A percentile compares a stretch with the other conserved stretches of the same genome.
phyloP scores from a whole-genome alignment of 2,797 vertebrate genomes.

The Acropternis orthonyx region DNA sequence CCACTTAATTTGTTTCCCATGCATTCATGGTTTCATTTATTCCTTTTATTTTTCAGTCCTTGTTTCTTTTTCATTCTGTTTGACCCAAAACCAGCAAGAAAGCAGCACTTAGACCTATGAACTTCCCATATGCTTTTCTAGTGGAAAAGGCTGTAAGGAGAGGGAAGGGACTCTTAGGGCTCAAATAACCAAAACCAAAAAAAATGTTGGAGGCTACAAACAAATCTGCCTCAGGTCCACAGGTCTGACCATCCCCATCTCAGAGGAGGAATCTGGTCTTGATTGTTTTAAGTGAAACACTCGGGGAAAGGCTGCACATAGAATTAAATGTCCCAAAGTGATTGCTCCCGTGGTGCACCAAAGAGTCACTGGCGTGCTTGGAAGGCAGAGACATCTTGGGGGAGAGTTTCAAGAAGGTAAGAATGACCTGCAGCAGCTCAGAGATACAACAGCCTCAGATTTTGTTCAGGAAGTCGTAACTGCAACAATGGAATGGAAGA shows the following conservation, averaged over 20 bases:
- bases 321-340: neutral
- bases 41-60: conserved; percentile 46
- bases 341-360: neutral
- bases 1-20: conserved; percentile 64
- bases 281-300: neutral
- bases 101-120: conserved; percentile 34
- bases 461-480: neutral
- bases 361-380: neutral
- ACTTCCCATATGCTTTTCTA: conserved; percentile 11
- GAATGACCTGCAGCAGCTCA: neutral
- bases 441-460: neutral
- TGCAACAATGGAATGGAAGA: neutral
- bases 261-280: neutral
- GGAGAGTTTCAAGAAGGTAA: neutral
- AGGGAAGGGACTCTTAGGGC: neutral
- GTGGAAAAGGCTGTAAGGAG: neutral
- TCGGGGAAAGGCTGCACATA: neutral
- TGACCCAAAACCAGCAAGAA: conserved; percentile 35
- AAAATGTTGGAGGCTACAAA: neutral
- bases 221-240: neutral
- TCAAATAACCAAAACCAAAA: neutral
- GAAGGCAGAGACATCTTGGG: rapidly evolving
- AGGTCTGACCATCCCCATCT: neutral
- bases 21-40: conserved; percentile 61
- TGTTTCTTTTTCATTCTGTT: conserved; percentile 49